phyloP scores from a whole-genome alignment of 2,113 vertebrate species.

The human region GRCh38 chr16:83465501-83466000 shows the following conservation, averaged over 20 bases:
- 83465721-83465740: background rate
- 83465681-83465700: background rate
- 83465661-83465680: background rate
- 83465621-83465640: background rate
- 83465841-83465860: background rate
- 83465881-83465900: background rate
- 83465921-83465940: rapidly evolving
- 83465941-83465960: background rate
- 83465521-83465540: background rate
- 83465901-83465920: background rate
- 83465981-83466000: background rate
- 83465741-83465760: background rate
- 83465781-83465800: background rate
- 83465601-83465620: too few relatives aligned
- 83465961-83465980: background rate
- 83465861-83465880: rapidly evolving
- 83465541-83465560: background rate
- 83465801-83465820: background rate
- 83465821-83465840: background rate
- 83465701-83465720: background rate
- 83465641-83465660: background rate
- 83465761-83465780: background rate
- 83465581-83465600: background rate
- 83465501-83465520: background rate
- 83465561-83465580: background rate